Base-by-base conservation (phyloP, 2,797 vertebrate genomes). In the Sebastes hopkinsi region DNA sequence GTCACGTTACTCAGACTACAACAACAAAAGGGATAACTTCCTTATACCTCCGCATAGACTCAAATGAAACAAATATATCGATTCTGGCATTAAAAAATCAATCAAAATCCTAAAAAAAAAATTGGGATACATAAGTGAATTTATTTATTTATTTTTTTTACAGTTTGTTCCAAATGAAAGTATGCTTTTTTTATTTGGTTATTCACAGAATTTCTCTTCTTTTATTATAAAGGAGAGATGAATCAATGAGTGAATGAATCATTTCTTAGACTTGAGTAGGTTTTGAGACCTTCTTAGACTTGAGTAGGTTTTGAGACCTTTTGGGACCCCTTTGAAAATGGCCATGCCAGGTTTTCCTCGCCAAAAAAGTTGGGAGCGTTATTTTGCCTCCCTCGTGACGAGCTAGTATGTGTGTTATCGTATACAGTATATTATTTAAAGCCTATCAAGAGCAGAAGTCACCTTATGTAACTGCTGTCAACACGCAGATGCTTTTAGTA, bases 141-240 rank as follows among this genome's bases (percentile, higher is more conserved):
- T 11, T 10, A 36, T 66, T 11, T 59, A 42, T 74, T 29, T 29
- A 6, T 59, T 54, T 74, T n/a, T 1, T 50, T 5, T 16, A 18
- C 50, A 78, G 65, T 76, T 81, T 69, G n/a, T 58, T 67, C 54
- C 46, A 29, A 76, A 60, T 71, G 12, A 34, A 61, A 34, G 20
- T 3, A 5, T 3, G 0, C 25, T 13, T 54, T 3, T 67, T 82
- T 77, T 34, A 34, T 79, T 42, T 50, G 20, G 36, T 72, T 67
- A 59, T 61, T 67, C 30, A 23, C 34, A 27, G 4, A 29, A 2
- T 38, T 72, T 74, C n/a, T 30, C 50, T 69, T 77, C 0, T 8
- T 72, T 52, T 73, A 6, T 58, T 58, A 14, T 8, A 20, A 65
- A 79, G 30, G 32, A 32, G 13, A 75, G 75, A 42, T 42, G 13